A percentile compares a stretch with the other conserved stretches of the same genome.
Conservation (phyloP, 2,888 invertebrate species). For the Lycia hirtaria region DNA sequence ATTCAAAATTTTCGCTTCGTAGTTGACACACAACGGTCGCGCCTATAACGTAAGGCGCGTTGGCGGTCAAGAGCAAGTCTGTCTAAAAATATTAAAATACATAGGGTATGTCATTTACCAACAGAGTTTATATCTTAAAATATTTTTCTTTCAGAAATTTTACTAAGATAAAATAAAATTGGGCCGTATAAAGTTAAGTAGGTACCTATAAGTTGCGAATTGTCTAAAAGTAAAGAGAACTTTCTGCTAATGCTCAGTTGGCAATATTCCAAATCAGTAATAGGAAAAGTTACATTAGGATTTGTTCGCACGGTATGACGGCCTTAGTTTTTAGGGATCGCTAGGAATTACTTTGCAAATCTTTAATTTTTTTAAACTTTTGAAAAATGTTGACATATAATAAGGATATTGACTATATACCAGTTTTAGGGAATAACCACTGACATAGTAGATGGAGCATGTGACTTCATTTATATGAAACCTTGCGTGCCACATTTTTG, state of each 20-base stretch:
- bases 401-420: too few species aligned
- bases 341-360: conserved; percentile 20
- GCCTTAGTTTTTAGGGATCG: conserved; percentile 26
- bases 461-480: too few species aligned
- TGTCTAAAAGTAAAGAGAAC: conserved; percentile 43
- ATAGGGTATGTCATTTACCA: too few species aligned
- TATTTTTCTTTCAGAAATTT: neutral
- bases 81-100: too few species aligned
- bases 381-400: too few species aligned
- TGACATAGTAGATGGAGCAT: too few species aligned
- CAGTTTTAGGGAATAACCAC: too few species aligned
- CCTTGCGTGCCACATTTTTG: too few species aligned
- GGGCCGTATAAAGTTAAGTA: conserved; percentile 26
- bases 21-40: too few species aligned
- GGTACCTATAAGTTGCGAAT: conserved; percentile 31
- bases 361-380: neutral
- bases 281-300: conserved; percentile 54
- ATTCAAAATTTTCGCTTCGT: too few species aligned
- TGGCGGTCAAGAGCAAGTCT: too few species aligned
- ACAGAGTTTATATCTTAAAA: neutral
- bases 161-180: neutral
- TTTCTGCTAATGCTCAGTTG: conserved; percentile 49
- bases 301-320: conserved; percentile 44
- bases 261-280: conserved; percentile 54
- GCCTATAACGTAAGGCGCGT: too few species aligned